These are phyloP conservation scores for Drosophila murphyi DNA, from an alignment of 1,140 invertebrate genomes.

Conservation along the genomic window DNA sequence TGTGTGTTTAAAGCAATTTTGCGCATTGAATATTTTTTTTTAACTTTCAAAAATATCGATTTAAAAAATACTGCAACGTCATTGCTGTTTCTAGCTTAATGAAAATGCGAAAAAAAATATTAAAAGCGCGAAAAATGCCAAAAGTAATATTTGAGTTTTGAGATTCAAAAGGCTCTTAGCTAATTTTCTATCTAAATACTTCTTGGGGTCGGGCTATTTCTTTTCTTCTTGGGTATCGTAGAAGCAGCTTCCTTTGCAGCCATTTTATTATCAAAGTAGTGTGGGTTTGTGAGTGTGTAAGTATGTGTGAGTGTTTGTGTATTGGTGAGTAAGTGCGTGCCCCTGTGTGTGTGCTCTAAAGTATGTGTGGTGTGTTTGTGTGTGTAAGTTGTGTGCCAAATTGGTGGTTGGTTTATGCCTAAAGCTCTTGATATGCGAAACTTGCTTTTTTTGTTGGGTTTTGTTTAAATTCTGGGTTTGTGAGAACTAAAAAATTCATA, in stretches of 20 bases:
- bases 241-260: constrained; percentile 82
- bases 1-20: constrained; percentile 56
- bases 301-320: constrained; percentile 26
- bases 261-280: constrained; percentile 79
- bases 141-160: constrained; percentile 39
- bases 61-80: constrained; percentile 65
- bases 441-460: constrained; percentile 49
- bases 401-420: constrained; percentile 75
- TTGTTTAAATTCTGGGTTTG: constrained; percentile 49
- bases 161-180: constrained; percentile 11
- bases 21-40: constrained; percentile 75
- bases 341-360: constrained; percentile 58
- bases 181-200: constrained; percentile 43
- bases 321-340: constrained; percentile 46
- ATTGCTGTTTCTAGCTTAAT: constrained; percentile 58
- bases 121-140: constrained; percentile 69
- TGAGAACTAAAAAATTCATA: constrained; percentile 65
- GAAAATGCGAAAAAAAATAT: constrained; percentile 76
- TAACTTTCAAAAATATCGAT: constrained; percentile 62
- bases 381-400: constrained; percentile 52
- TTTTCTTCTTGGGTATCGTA: constrained; percentile 83
- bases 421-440: constrained; percentile 68
- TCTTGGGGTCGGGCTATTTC: constrained; percentile 66
- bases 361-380: constrained; percentile 61
- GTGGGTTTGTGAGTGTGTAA: constrained; percentile 52